phyloP scores from a whole-genome alignment of 2,113 vertebrate genomes.

The Crotalus tigris region DNA sequence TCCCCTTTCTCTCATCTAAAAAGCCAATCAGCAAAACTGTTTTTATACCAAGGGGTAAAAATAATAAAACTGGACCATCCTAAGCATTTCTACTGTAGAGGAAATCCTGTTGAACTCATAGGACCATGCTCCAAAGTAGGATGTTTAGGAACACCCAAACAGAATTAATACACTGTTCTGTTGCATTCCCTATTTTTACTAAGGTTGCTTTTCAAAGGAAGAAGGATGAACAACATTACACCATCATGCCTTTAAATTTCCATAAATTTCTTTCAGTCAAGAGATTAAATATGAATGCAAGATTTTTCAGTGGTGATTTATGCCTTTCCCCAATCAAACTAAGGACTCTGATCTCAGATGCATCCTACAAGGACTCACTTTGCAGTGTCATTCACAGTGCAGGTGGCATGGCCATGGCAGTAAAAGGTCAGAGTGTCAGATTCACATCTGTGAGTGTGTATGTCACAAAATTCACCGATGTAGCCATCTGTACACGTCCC shows the following conservation, averaged over 20 bases:
- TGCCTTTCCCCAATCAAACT: background rate
- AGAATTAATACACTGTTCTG: background rate
- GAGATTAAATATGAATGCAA: background rate
- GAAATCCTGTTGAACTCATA: background rate
- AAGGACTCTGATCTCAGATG: background rate
- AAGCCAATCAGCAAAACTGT: background rate
- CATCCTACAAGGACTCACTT: slow-evolving; percentile 53
- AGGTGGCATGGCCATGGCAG: slow-evolving; percentile 84
- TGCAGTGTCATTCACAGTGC: slow-evolving; percentile 59
- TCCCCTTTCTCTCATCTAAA: background rate
- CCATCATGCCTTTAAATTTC: background rate
- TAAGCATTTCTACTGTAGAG: background rate
- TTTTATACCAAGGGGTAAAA: background rate
- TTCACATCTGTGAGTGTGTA: slow-evolving; percentile 68
- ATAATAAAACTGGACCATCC: background rate
- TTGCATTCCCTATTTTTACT: background rate
- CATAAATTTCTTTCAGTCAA: background rate
- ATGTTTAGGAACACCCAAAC: background rate
- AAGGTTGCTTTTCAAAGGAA: background rate
- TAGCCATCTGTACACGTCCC: slow-evolving; percentile 81
- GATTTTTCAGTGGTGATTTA: background rate
- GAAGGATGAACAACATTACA: background rate
- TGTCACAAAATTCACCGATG: slow-evolving; percentile 84
- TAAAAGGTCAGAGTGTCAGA: slow-evolving; percentile 61
- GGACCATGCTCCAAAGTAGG: background rate